Evolutionary conservation across 92 coral and sea anemone species (phyloP).

Genomic region (Scolanthus callimorphus): DNA sequence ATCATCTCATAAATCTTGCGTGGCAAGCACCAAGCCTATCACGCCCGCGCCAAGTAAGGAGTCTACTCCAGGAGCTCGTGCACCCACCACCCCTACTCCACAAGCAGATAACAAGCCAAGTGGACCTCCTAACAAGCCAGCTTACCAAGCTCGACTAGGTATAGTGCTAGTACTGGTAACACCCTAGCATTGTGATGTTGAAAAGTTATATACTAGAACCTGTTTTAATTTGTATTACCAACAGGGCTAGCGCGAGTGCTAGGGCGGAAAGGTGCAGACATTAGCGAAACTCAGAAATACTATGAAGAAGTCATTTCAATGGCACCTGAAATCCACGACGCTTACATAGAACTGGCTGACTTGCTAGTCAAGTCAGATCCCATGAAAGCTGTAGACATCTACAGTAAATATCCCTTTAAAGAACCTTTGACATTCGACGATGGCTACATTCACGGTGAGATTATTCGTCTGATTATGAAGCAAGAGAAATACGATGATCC

Average conservation of each 20-base stretch:
- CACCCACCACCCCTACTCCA: constrained; percentile 31
- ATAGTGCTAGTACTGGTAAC: constrained; percentile 85
- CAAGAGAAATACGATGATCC: constrained; percentile 83
- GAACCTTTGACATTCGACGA: constrained; percentile 88
- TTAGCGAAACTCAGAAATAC: constrained; percentile 56
- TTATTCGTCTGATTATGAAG: constrained; percentile 87
- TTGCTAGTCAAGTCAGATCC: constrained; percentile 81
- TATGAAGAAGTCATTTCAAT: constrained; percentile 83
- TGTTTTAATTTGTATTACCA: too few relatives aligned
- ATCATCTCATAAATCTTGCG: constrained; percentile 52
- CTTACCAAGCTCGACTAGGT: constrained; percentile 89
- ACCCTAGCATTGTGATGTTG: too few relatives aligned
- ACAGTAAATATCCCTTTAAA: constrained; percentile 60
- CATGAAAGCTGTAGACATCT: constrained; percentile 85
- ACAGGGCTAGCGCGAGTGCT: constrained; percentile 84
- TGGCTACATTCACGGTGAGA: constrained; percentile 95
- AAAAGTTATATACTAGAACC: too few relatives aligned
- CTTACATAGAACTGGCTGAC: constrained; percentile 96
- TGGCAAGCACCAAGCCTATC: constrained; percentile 36
- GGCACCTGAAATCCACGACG: constrained; percentile 94
- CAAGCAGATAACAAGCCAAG: constrained; percentile 36
- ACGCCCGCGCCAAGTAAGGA: constrained; percentile 28
- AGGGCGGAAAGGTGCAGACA: constrained; percentile 68
- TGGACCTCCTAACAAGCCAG: constrained; percentile 88
- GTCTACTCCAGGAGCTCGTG: constrained; percentile 19